Evolutionary conservation across 2,113 vertebrate genomes (phyloP), one percentile per base, ranked within the genome.

Genomic region (Columba janthina): DNA sequence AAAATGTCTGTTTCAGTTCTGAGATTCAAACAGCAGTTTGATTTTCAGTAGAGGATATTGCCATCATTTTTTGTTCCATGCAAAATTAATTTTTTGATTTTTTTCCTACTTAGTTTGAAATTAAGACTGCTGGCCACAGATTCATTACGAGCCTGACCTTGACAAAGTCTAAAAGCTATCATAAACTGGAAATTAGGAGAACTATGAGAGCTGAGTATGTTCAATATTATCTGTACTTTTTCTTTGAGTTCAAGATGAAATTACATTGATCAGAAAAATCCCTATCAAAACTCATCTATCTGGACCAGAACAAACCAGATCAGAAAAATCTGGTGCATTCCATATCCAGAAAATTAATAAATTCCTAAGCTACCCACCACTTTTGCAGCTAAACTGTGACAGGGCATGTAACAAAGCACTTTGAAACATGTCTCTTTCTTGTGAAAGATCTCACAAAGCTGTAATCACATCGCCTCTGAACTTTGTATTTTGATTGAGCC

Each of bases 401-500:
- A 56, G 46, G 28, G 2, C 13, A 17, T 0, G 1, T 44, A 38
- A 77, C 51, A 40, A 81, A 84, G 29, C 22, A 31, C 29, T 64
- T 1, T 12, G 12, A 36, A 54, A 42, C 9, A 28, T 0, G 0
- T n/a, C 53, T 24, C 28, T 64, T 82, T 91, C 31, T 36, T 62
- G 25, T 38, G 26, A 29, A 80, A 73, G n/a, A 80, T 18, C 7
- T 18, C 29, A 22, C 29, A 90, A 32, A 81, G 22, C 34, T 90
- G 38, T 15, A 74, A 56, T 29, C 34, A 42, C 14, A 13, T n/a
- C 11, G 70, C 12, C 32, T 75, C 66, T 44, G 38, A 78, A 53
- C 12, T 81, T 22, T 31, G 14, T 14, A 28, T 67, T 89, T 90
- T 66, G 29, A 13, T 26, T 42, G 51, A 66, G 11, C 5, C 53